phyloP scores from a whole-genome alignment of 92 coral and sea anemone genomes.

The Porites evermanni region DNA sequence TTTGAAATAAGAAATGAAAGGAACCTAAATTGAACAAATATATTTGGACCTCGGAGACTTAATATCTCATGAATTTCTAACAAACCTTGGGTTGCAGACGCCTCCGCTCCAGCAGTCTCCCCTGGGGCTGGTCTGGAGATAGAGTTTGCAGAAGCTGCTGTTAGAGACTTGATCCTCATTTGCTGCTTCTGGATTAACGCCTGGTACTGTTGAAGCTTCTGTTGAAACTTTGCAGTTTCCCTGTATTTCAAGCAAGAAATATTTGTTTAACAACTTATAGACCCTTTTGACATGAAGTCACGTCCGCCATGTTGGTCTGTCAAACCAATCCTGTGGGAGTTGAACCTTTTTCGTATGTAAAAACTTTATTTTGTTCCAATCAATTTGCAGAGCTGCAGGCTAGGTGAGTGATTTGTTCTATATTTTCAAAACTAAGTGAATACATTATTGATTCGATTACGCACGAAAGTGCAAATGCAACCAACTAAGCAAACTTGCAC shows the following conservation, averaged over 20 bases:
- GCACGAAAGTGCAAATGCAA: no score
- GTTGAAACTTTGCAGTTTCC: conserved; percentile 81
- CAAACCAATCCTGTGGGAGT: no score
- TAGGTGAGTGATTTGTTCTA: no score
- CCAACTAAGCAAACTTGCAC: no score
- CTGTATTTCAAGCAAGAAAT: conserved; percentile 37
- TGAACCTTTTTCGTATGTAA: no score
- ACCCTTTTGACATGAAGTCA: background rate
- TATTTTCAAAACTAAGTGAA: background rate
- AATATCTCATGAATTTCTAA: background rate
- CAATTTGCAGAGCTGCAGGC: no score
- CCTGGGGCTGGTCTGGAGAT: conserved; percentile 60
- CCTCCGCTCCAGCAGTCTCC: conserved; percentile 60
- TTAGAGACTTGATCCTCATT: conserved; percentile 65
- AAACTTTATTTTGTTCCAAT: no score
- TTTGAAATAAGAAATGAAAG: no score
- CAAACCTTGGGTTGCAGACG: conserved; percentile 66
- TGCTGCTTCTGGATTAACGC: conserved; percentile 84
- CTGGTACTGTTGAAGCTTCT: conserved; percentile 84
- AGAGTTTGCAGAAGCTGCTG: conserved; percentile 59
- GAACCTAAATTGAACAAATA: no score
- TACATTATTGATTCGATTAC: no score
- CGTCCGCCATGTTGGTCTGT: no score
- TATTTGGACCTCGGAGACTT: background rate
- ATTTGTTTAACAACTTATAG: background rate